Base-by-base conservation (phyloP, 2,888 invertebrate species). In the Xanthia icteritia region DNA sequence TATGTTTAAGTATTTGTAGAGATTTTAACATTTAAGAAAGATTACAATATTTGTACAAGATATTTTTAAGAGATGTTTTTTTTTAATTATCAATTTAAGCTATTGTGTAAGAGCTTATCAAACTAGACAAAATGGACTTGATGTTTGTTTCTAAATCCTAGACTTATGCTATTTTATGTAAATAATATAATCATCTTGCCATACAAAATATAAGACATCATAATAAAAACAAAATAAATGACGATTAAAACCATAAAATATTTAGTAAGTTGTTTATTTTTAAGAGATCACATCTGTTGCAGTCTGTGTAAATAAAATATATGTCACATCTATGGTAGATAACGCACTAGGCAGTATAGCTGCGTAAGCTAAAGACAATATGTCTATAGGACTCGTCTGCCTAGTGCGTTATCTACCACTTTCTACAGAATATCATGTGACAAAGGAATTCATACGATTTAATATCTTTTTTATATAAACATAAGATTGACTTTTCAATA, bases 261-360 rank as follows among this genome's bases (percentile, higher is more conserved):
- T 79, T 76, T 70, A 67, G 61, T 70, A 73, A 70, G 60, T 78
- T 83, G 87, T 91, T 89, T 89, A 88, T 90, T 87, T 89, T 87
- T 89, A 91, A 91, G 92, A 92, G 92, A 92, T 92, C 92, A 91
- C 83, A 89, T 86, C 79, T 77, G 79, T 77, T 76, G 83, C 86
- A 87, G 84, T 87, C 86, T 65, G 76, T 63, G 42, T 86, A 72
- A 73, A 76, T 74, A 78, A 87, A 79, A 79, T 70, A 58, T 84
- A 39, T 85, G 82, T 85, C 65, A 86, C 72, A 48, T 73, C 67
- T 83, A 69, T 60, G 54, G 63, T 73, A 67, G 17, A 70, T 9
- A 42, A 78, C 64, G 58, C 65, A 83, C 51, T 69, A 27, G 42
- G 71, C 15, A 60, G 66, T 6, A 23, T 31, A 63, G 60, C 63